Percentiles rank a stretch among this genome's conserved stretches.
Evolutionary conservation across 2,113 vertebrate genomes (phyloP).

Genomic region (Tenrec ecaudatus): DNA sequence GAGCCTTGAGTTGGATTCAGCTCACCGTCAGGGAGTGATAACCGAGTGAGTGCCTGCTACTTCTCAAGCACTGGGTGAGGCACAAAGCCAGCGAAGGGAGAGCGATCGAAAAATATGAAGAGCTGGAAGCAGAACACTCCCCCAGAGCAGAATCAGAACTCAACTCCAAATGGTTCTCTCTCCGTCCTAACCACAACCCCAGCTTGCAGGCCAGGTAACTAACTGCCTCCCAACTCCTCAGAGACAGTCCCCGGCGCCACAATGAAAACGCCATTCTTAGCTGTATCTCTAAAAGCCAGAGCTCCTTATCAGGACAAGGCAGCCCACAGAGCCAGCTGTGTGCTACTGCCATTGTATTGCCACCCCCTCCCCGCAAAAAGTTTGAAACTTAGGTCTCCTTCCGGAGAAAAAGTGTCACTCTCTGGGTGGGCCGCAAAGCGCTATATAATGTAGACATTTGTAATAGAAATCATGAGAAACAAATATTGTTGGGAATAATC

Average conservation of each 20-base stretch:
- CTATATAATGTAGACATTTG: not conserved
- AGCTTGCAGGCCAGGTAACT: not conserved
- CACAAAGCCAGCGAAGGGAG: not conserved
- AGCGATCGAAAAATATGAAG: not conserved
- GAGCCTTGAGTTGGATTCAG: conserved; percentile 6
- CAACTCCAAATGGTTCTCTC: not conserved
- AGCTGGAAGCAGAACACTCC: not conserved
- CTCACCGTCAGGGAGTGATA: not conserved
- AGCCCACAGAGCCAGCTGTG: not conserved
- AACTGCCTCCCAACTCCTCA: not conserved
- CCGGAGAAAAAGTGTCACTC: not conserved
- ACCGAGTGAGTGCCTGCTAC: not conserved
- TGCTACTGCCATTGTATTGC: not conserved
- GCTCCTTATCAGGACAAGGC: not conserved
- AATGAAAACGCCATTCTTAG: not conserved
- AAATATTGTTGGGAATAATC: not conserved
- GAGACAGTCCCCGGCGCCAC: not conserved
- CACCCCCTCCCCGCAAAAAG: too few species aligned
- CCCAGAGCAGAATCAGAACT: not conserved
- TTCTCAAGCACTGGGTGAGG: not conserved
- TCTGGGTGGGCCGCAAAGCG: not conserved
- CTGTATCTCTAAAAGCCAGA: not conserved
- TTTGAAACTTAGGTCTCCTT: not conserved
- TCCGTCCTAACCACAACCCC: not conserved
- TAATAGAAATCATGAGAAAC: not conserved